Evolutionary conservation across 2,888 invertebrate genomes (phyloP), one percentile per base, ranked within the genome.

Genomic region (Altica lythri): DNA sequence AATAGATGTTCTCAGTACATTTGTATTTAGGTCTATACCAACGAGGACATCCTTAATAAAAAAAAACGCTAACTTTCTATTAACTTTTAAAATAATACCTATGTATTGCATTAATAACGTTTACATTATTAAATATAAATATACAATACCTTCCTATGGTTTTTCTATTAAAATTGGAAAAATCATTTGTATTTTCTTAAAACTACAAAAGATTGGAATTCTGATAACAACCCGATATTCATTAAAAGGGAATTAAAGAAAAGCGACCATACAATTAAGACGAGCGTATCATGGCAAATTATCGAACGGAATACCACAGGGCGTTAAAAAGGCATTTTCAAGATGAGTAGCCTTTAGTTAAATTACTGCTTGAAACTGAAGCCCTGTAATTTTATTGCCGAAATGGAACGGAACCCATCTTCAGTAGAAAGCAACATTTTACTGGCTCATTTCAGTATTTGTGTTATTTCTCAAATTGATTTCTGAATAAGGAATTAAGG

Each of bases 341-440:
- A 63, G 68, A 71, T 68, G 70, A 71, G 71, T 70, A 69, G 70
- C 68, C 71, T 71, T 68, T 68, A 66, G 63, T 54, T n/a, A n/a
- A n/a, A n/a, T n/a, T 73, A 70, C 71, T 62, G 66, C 64, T 68
- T 68, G 66, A 68, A 65, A 64, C 60, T 55, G 57, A 61, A 59
- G 69, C 71, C 73, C 72, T 74, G 70, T 74, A 73, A 74, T 74
- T 73, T 73, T 47, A 57, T 52, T 49, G 68, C 72, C 73, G 74
- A 71, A 69, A 66, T 62, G 63, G 64, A 57, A 67, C 63, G 65
- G 68, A 62, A 64, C 55, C 62, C 61, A 54, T 57, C 58, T 54
- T 61, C n/a, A n/a, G n/a, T n/a, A n/a, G 61, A 64, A 63, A 62
- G 63, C 61, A 62, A 57, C 64, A 63, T 61, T 66, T 68, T 62